Base-by-base conservation (phyloP, 2,888 invertebrate species). In the Sisyra terminalis region DNA sequence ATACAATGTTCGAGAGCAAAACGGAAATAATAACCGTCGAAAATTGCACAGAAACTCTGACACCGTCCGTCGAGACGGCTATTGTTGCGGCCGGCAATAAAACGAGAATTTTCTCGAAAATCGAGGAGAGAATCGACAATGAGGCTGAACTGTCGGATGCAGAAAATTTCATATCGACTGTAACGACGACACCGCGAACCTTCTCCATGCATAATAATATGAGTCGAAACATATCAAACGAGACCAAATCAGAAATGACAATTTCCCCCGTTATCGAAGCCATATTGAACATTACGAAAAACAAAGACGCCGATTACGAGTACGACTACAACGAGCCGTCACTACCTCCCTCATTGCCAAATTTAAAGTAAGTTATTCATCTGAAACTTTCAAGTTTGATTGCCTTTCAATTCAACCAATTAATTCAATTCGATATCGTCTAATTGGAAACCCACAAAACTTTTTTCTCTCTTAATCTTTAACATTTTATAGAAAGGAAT, bases 291-390 rank as follows among this genome's bases (percentile, higher is more conserved):
- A 65, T 63, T 39, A 66, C 65, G 29, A 69, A 63, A 46, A 70
- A 65, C 52, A 73, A 69, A 51, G 69, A 66, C 1, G 72, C 73
- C 49, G 70, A 68, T 42, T 72, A 73, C 48, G 74, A 75, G 51
- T 78, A 76, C 52, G 81, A 81, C 53, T 81, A 80, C 53, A 70
- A 66, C 40, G 73, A 75, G 49, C 76, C 78, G 1, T 78, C 82
- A 1, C 56, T 86, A 44, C 86, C 85, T 2, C 86, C 86, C n/a
- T 84, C 84, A 8, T 58, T 86, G 44, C 86, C 86, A 1, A 86
- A 86, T 60, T 65, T 86, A 40, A 75, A 76, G 80, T 79, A 65
- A 66, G 63, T 55, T 24, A 13, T 11, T 15, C 31, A 3, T 15
- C 9, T n/a, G n/a, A n/a, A n/a, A n/a, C 24, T 5, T 24, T 24